Base-by-base conservation (phyloP, 2,888 invertebrate species). In the Dolichomitus sp. region DNA sequence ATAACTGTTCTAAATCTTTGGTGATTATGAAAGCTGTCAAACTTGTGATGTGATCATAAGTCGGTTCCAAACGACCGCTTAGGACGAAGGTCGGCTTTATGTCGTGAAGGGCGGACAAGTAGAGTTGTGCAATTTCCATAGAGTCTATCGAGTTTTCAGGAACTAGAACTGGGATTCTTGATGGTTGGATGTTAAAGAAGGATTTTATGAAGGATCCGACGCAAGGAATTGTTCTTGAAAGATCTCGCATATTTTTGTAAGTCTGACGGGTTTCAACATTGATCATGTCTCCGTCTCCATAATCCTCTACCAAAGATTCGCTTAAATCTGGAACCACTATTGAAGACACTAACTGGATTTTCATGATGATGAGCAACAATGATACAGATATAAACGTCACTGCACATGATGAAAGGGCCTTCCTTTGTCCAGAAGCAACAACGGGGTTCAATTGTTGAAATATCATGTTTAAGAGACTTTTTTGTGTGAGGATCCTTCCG, bases 11-110 rank as follows among this genome's bases (percentile, higher is more conserved):
- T 5, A 74, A 70, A 40, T 86, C 84, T n/a, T 84, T 52, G 40
- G 85, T 27, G n/a, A 90, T 48, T 19, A 91, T 50, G 7, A 91
- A 17, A 9, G 83, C 80, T 42, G 74, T 81, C 0, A 59, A 12
- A 0, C 80, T 76, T 7, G 6, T 72, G 9, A 63, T 17, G 50
- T 84, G 79, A 14, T 69, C 7, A 0, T 14, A 0, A 0, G 5
- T 52, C 0, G 54, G 19, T 2, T 84, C 50, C 12, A 63, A 9
- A 5, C 65, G 23, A 9, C 61, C 74, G 30, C 75, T 74, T 50
- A 85, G 42, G 6, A 83, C 48, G 45, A 86, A 87, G 12, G 70
- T 80, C 6, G 82, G 45, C n/a, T 76, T 72, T 14, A 83, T n/a
- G 7, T 33, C 12, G 6, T 78, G 82, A 40, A 89, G 61, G 3